Conservation (phyloP, 1,140 invertebrate species). For the Chironomus striatipennis region DNA sequence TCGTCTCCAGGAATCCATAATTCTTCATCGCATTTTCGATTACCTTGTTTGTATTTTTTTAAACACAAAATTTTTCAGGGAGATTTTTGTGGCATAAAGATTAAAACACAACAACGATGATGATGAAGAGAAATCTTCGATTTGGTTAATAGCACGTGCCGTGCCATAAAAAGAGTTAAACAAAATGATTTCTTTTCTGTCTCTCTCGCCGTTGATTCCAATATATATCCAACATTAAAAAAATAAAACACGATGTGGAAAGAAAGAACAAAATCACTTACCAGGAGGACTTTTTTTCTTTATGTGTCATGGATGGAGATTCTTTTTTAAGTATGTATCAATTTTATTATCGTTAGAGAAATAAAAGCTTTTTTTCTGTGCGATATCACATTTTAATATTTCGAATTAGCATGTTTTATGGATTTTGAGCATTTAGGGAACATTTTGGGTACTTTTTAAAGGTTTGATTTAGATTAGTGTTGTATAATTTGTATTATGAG, state of each 20-base stretch:
- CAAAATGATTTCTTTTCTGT: background rate
- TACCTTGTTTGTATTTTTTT: background rate
- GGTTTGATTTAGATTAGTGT: too few relatives aligned
- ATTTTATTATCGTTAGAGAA: background rate
- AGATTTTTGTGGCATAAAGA: background rate
- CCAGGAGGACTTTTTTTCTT: background rate
- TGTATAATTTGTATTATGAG: too few relatives aligned
- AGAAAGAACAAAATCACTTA: background rate
- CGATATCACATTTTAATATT: too few relatives aligned
- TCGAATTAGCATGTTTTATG: too few relatives aligned
- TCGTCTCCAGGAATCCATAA: background rate
- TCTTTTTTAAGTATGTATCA: background rate
- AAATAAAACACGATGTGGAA: background rate
- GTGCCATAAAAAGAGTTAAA: constrained; percentile 21
- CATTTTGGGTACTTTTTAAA: too few relatives aligned
- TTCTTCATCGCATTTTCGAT: background rate
- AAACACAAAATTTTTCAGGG: background rate
- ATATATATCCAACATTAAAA: background rate
- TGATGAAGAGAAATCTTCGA: background rate
- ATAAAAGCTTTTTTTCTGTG: background rate
- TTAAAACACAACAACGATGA: background rate
- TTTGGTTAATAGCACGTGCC: constrained; percentile 19
- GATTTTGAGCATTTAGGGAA: too few relatives aligned
- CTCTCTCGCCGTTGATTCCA: background rate
- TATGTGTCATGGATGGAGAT: background rate